phyloP scores from a whole-genome alignment of 1,140 invertebrate species.

The Ostrea edulis region DNA sequence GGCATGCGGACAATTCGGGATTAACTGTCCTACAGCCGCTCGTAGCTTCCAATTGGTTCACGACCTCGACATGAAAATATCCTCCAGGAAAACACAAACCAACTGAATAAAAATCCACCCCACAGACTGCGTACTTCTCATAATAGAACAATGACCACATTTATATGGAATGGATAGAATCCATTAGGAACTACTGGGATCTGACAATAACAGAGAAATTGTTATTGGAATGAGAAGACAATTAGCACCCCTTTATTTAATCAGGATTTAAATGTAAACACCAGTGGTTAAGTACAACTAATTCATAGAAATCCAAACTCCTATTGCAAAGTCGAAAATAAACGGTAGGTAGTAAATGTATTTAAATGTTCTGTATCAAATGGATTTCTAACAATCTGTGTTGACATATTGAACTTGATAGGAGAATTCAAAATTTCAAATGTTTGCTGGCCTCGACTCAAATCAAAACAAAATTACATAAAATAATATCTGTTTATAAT shows the following conservation, averaged over 20 bases:
- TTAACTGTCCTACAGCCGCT: not conserved
- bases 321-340: not conserved
- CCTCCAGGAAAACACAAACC: not conserved
- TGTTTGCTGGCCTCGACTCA: not conserved
- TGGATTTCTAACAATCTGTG: not conserved
- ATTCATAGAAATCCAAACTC: not conserved
- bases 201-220: not conserved
- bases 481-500: too few relatives aligned
- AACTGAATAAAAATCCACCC: not conserved
- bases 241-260: not conserved
- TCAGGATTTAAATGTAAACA: not conserved
- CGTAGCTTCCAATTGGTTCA: not conserved
- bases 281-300: not conserved
- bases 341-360: not conserved
- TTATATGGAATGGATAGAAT: not conserved
- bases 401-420: not conserved
- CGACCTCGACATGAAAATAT: not conserved
- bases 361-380: not conserved
- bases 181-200: not conserved
- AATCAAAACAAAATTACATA: too few relatives aligned
- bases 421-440: not conserved
- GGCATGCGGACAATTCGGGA: not conserved
- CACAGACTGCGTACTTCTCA: not conserved
- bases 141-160: not conserved
- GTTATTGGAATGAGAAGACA: not conserved